Percentiles rank a stretch among this genome's conserved stretches.
phyloP scores from a whole-genome alignment of 53 echinoderm and acorn worm genomes.

The Luidia sarsii region DNA sequence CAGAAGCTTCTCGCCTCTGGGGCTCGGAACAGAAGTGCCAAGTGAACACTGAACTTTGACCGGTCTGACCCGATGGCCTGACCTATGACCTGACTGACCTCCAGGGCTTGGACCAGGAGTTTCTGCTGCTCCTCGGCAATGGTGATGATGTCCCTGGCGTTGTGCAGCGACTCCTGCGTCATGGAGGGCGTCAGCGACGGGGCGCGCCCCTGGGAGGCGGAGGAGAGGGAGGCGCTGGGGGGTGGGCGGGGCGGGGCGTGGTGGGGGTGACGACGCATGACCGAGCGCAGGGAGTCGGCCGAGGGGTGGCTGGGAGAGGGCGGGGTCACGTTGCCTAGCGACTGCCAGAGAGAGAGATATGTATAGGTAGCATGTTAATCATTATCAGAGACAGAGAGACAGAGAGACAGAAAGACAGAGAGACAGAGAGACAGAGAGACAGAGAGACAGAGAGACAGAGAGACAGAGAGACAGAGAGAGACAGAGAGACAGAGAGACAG shows the following conservation, averaged over 20 bases:
- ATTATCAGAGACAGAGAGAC: no score
- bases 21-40: no score
- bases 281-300: slow-evolving; percentile 60
- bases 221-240: slow-evolving; percentile 29
- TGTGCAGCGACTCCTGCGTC: slow-evolving; percentile 84
- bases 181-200: no score
- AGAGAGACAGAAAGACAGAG: no score
- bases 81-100: slow-evolving; percentile 46
- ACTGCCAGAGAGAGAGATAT: not conserved
- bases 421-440: no score
- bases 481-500: no score
- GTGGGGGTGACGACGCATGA: slow-evolving; percentile 35
- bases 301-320: slow-evolving; percentile 49
- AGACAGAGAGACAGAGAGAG: no score
- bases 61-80: no score
- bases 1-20: no score
- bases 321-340: slow-evolving; percentile 7
- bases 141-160: slow-evolving; percentile 83
- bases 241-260: slow-evolving; percentile 18
- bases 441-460: no score
- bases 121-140: slow-evolving; percentile 85
- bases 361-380: not conserved
- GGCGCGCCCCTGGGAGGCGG: no score
- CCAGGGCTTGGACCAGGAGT: slow-evolving; percentile 76
- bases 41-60: no score